These are phyloP conservation scores for Tricholaema leucomelas DNA, from an alignment of 2,113 vertebrate species.

Conservation along the genomic window DNA sequence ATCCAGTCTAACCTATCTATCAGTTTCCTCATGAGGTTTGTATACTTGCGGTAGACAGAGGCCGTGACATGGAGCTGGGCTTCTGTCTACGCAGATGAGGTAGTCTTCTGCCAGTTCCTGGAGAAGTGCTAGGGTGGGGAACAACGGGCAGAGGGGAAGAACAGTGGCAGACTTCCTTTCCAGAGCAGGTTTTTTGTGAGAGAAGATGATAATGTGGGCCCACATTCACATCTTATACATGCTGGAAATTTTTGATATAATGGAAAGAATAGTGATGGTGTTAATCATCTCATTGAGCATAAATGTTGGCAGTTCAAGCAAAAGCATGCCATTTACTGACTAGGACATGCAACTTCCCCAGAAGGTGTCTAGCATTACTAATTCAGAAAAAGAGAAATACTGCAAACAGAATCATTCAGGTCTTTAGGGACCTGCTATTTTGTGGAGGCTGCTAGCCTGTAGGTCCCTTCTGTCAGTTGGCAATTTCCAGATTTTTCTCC, in stretches of 20 bases:
- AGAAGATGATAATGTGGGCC: neutral
- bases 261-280: neutral
- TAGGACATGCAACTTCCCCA: neutral
- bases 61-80: neutral
- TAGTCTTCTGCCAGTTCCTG: neutral
- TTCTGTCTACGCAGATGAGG: neutral
- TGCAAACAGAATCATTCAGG: neutral
- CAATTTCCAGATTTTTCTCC: neutral
- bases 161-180: neutral
- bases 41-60: neutral
- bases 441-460: neutral
- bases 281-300: neutral
- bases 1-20: too few species aligned
- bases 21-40: neutral
- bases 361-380: neutral
- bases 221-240: neutral
- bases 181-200: neutral
- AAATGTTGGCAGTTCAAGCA: neutral
- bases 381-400: neutral
- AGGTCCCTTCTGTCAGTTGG: neutral
- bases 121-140: neutral
- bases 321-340: neutral
- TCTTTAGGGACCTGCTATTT: neutral
- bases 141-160: neutral
- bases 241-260: neutral